Base-by-base conservation (phyloP, 2,797 vertebrate genomes). In the Sebastiscus tertius region DNA sequence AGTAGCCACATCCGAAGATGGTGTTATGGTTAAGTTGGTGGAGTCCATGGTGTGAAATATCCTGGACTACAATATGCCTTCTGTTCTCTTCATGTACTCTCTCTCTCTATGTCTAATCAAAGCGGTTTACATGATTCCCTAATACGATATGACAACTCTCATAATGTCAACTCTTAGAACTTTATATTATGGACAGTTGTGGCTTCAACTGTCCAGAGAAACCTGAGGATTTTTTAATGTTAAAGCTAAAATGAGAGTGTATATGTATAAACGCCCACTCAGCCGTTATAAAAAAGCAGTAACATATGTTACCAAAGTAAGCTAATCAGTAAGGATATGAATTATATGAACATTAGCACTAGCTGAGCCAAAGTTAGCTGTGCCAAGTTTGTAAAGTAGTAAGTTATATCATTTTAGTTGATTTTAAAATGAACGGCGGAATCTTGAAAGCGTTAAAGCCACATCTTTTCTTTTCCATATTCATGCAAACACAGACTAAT, bases 1-100 rank as follows among this genome's bases (percentile, higher is more conserved):
- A 52, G 59, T 13, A 24, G 67, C 76, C 62, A 70, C 72, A 78
- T 88, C 69, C 13, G 18, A 72, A 65, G 62, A 89, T 8, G 71
- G 60, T 42, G 63, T 55, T 59, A 29, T 12, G 69, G 64, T 73
- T 29, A 71, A 54, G 61, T 49, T 1, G 4, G 56, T 49, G 49
- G 59, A 75, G 81, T 73, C 56, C 6, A 39, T 13, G 36, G 31
- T 80, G 72, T 29, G 34, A 73, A 74, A 64, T 61, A 56, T 66
- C 3, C 24, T 12, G 24, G 8, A 64, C 62, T 75, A 33, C 75
- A 66, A 12, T 29, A n/a, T 34, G 77, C 22, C 46, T 11, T 46
- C 16, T 46, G 42, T 46, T 14, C 16, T 46, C 6, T n/a, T 58
- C 33, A 7, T 5, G 5, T 13, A 39, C 13, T n/a, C 2, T 58